Base-by-base conservation (phyloP, 2,888 invertebrate species). In the Lithophane semibrunnea region DNA sequence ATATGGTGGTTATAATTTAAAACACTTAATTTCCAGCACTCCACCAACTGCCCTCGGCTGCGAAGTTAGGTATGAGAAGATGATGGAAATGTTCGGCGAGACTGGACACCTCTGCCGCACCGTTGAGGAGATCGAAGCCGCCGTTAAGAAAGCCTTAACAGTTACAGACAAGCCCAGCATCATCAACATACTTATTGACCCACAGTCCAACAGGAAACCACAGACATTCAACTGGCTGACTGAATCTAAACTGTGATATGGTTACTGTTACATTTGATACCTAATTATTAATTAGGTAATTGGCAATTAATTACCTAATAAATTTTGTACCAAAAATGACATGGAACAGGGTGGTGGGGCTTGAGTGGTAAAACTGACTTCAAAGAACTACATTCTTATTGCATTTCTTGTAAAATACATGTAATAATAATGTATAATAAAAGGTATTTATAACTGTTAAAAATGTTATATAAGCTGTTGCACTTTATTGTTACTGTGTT, bases 151-250 rank as follows among this genome's bases (percentile, higher is more conserved):
- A 82, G 97, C 98, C 4, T 95, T 99, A 65, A 94, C 97, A 82
- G 97, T 98, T 54, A 97, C 96, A 2, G 98, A 98, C 93, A 97
- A 97, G 79, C 99, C 99, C 0, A 98, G 98, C 82, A 97, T 99
- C 86, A 98, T 99, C 87, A 99, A 99, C 93, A 98, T 99, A 44
- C 97, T 98, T 90, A 99, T 99, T 75, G 98, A 97, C 93, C 98
- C 99, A 7, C 97, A 98, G 82, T 98, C 99, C 21, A 98, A 98
- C 92, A 97, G 99, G 84, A 99, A 99, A 94, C 98, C 98, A 60
- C 99, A 99, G 96, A 97, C 98, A 29, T 99, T 99, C 94, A 98
- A 97, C 92, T 99, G 99, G 99, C 97, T 99, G 9, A 99, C 99
- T 0, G 98, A 99, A 95, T 99, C 99, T 10, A 99, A 99, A 94